Percentiles rank a stretch among this genome's conserved stretches.
Evolutionary conservation across 2,797 vertebrate genomes (phyloP).

Genomic region (Cottoperca gobio): DNA sequence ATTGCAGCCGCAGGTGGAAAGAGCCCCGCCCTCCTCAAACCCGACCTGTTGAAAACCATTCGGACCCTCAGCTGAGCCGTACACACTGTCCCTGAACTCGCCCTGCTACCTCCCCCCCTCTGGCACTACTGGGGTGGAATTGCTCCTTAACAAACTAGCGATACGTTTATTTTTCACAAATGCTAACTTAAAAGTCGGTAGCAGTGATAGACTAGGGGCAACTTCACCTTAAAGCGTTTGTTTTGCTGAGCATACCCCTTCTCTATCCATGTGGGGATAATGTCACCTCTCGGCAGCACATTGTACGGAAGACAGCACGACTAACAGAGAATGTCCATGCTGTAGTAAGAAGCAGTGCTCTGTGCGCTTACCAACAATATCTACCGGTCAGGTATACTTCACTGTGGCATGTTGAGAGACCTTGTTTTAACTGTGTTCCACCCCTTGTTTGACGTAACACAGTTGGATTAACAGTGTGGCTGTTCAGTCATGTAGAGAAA

Average conservation of each 20-base stretch:
- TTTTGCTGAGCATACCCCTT: slow-evolving; percentile 35
- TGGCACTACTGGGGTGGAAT: slow-evolving; percentile 27
- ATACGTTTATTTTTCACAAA: slow-evolving; percentile 51
- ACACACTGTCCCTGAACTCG: slow-evolving; percentile 15
- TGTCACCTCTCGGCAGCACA: slow-evolving; percentile 33
- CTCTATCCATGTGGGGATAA: slow-evolving; percentile 22
- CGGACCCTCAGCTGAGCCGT: slow-evolving; percentile 86
- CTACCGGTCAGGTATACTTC: slow-evolving; percentile 14
- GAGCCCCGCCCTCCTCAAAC: slow-evolving; percentile 81
- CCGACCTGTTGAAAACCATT: slow-evolving; percentile 83
- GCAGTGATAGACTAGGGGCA: slow-evolving; percentile 27
- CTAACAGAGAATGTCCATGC: slow-evolving; percentile 41
- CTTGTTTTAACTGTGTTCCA: slow-evolving; percentile 33
- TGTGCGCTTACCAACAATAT: slow-evolving; percentile 1
- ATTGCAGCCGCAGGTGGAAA: slow-evolving; percentile 85
- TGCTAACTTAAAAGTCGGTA: slow-evolving; percentile 36
- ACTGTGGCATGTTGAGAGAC: slow-evolving; percentile 42
- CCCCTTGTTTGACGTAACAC: slow-evolving; percentile 7
- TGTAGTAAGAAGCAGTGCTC: slow-evolving; percentile 24
- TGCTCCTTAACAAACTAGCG: slow-evolving; percentile 28
- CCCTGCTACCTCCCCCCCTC: slow-evolving; percentile 21
- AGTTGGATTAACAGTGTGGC: not conserved
- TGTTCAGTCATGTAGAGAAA: not conserved
- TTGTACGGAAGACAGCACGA: slow-evolving; percentile 28
- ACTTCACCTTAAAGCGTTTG: slow-evolving; percentile 25